These are phyloP conservation scores for Ornithoptera priamus DNA, from an alignment of 2,888 invertebrate species.

Conservation along the genomic window DNA sequence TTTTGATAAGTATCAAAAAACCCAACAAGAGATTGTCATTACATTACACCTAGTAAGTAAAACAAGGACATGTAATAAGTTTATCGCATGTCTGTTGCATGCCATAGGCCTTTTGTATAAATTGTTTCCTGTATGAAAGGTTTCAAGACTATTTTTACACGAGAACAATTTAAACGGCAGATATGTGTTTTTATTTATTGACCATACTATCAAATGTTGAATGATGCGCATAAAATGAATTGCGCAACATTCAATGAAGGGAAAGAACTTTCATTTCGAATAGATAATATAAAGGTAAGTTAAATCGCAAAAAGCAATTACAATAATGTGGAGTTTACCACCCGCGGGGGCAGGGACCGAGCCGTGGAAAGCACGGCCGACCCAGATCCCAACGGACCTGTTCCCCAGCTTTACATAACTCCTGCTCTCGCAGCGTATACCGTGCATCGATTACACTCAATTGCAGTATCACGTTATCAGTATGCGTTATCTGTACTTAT, in stretches of 20 bases:
- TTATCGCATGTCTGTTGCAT: too few species aligned
- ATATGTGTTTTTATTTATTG: neutral
- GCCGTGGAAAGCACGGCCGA: conserved; percentile 59
- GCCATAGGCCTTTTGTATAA: too few species aligned
- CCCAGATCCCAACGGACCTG: conserved; percentile 52
- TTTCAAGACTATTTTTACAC: too few species aligned
- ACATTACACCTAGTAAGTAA: too few species aligned
- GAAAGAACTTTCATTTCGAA: too few species aligned
- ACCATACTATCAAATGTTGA: neutral
- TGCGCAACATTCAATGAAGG: too few species aligned
- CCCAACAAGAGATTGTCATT: too few species aligned
- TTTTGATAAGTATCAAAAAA: too few species aligned
- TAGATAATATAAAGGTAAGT: neutral
- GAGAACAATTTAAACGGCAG: neutral
- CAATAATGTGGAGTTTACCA: conserved; percentile 18
- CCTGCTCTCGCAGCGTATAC: conserved; percentile 36
- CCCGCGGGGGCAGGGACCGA: conserved; percentile 46
- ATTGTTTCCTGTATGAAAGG: too few species aligned
- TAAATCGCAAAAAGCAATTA: conserved; percentile 1
- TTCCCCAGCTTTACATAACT: conserved; percentile 47
- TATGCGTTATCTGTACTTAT: conserved; percentile 30
- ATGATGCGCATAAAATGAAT: too few species aligned
- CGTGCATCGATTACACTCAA: conserved; percentile 29
- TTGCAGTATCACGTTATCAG: conserved; percentile 17
- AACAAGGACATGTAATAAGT: too few species aligned